A percentile compares a stretch with the other conserved stretches of the same genome.
Evolutionary conservation across 1,140 invertebrate species (phyloP).

Genomic region (Sesamia nonagrioides): DNA sequence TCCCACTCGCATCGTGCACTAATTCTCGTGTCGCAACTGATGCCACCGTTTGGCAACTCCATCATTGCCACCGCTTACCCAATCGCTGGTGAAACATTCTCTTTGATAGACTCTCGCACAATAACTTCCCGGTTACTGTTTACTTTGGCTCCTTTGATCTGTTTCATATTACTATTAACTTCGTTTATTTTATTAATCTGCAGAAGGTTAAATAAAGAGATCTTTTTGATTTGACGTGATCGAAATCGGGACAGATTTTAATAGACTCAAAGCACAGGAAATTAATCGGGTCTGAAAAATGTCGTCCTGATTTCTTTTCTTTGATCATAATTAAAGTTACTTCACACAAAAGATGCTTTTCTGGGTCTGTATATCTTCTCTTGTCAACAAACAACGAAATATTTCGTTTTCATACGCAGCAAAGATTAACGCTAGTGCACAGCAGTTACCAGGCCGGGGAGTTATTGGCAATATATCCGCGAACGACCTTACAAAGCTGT

Average conservation of each 20-base stretch:
- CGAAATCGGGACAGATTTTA: constrained; percentile 5
- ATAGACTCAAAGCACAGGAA: constrained; percentile 4
- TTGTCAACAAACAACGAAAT: constrained; percentile 1
- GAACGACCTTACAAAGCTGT: constrained; percentile 24
- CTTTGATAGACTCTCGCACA: constrained; percentile 4
- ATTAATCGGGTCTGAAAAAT: background rate
- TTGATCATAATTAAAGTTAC: background rate
- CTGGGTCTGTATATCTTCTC: background rate
- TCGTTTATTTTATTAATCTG: constrained; percentile 5
- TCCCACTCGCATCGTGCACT: constrained; percentile 29
- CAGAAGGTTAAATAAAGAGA: constrained; percentile 15
- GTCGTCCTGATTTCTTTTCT: background rate
- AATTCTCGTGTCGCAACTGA: constrained; percentile 37
- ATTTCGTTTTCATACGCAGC: constrained; percentile 1
- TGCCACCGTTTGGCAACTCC: constrained; percentile 43
- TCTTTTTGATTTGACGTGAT: background rate
- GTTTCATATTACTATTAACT: constrained; percentile 6
- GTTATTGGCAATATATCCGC: constrained; percentile 7
- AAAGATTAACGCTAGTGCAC: constrained; percentile 1
- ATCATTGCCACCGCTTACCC: constrained; percentile 32
- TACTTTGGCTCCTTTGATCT: constrained; percentile 3
- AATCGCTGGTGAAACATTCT: constrained; percentile 22
- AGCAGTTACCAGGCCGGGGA: background rate
- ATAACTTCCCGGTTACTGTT: constrained; percentile 11
- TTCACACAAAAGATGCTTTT: background rate